Base-by-base conservation (phyloP, 2,113 vertebrate genomes). In the Lasiurus borealis region DNA sequence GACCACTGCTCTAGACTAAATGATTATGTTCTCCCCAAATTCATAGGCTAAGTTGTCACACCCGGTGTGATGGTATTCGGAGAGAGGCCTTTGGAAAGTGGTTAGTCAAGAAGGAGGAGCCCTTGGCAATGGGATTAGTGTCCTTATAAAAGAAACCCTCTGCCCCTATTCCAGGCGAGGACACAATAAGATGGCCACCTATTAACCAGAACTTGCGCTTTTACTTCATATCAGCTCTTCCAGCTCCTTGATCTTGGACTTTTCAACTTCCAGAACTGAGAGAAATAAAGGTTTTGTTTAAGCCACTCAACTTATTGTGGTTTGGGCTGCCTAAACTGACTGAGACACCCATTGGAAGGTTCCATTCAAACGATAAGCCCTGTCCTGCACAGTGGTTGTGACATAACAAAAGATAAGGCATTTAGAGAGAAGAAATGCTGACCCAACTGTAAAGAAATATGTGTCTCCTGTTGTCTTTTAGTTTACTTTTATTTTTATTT, bases 381-480 rank as follows among this genome's bases (percentile, higher is more conserved):
- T 9, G 54, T 2, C 46, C 68, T 87, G 40, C 1, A 5, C 5
- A 2, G 3, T 3, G 3, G 8, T 10, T 64, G 11, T 71, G 44
- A 71, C 31, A 80, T 18, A 66, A 85, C 3, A 71, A 18, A 69
- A 29, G 8, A 34, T 25, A 78, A 50, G 15, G 5, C 15, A 23
- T 36, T 75, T 44, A 64, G 11, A 78, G 85, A 66, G 69, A 27
- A 80, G 16, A 50, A 76, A 73, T 72, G 80, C 23, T 50, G 25
- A 31, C 16, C 23, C 54, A 86, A 46, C 31, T 50, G 40, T 54
- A 59, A 76, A 77, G 23, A 82, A 59, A 27, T n/a, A 11, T 0
- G 0, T 10, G 27, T 11, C 2, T 57, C 2, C 0, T 40, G 8
- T 40, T 57, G 5, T 10, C 29, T 75, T 50, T 44, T 50, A 54